phyloP scores from a whole-genome alignment of 2,888 invertebrate species.

The Drosophila rubida region DNA sequence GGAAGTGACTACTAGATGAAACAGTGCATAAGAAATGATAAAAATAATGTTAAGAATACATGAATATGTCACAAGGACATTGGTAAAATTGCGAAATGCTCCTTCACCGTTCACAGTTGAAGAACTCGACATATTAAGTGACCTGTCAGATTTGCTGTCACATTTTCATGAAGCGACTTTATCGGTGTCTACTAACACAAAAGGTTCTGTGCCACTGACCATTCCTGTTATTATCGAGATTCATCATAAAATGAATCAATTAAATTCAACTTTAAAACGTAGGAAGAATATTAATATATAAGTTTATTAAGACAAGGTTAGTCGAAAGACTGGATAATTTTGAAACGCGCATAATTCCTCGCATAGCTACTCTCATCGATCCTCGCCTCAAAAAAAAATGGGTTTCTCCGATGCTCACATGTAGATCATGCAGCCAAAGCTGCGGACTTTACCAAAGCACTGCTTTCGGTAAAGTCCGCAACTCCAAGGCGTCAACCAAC shows the following conservation, averaged over 20 bases:
- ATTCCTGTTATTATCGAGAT: constrained; percentile 20
- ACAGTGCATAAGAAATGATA: constrained; percentile 24
- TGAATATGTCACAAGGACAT: constrained; percentile 9
- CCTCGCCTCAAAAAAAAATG: too few relatives aligned
- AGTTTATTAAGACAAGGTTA: neutral
- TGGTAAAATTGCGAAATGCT: neutral
- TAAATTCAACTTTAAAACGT: neutral
- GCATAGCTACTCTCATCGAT: too few relatives aligned
- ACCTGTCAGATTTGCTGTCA: constrained; percentile 13
- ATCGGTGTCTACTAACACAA: constrained; percentile 14
- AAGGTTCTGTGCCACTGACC: constrained; percentile 16
- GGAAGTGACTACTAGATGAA: constrained; percentile 27
- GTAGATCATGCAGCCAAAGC: too few relatives aligned
- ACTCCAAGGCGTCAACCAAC: too few relatives aligned
- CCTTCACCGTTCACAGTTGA: constrained; percentile 2
- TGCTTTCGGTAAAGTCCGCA: too few relatives aligned
- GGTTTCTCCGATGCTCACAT: too few relatives aligned
- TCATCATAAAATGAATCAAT: constrained; percentile 17
- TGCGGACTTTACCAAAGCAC: too few relatives aligned
- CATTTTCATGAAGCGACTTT: constrained; percentile 20
- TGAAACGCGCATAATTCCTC: too few relatives aligned
- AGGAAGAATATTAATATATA: constrained; percentile 3
- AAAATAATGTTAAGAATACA: constrained; percentile 4
- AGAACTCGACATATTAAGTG: constrained; percentile 8
- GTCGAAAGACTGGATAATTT: too few relatives aligned